Percentiles rank a stretch among this genome's conserved stretches.
Conservation (phyloP, 2,113 vertebrate species). For the Amblyopsis rosae region DNA sequence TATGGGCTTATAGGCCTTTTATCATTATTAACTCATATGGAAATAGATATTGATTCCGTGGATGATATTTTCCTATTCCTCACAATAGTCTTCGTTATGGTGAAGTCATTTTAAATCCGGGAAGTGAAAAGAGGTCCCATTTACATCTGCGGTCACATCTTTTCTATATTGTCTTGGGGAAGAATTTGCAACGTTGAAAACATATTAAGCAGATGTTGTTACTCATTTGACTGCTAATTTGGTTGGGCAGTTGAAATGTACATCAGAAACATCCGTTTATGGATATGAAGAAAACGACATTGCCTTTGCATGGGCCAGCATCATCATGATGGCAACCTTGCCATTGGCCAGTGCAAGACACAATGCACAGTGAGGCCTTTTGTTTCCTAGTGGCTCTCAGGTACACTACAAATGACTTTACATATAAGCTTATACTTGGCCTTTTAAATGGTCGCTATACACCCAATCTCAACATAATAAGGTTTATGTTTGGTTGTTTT, state of each 20-base stretch:
- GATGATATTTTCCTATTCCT: conserved; percentile 85
- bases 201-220: conserved; percentile 80
- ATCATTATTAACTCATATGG: conserved; percentile 73
- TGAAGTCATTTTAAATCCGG: conserved; percentile 67
- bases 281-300: conserved; percentile 58
- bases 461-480: background rate
- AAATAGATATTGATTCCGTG: conserved; percentile 77
- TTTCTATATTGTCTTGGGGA: conserved; percentile 73
- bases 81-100: conserved; percentile 75
- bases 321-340: conserved; percentile 7
- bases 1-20: conserved; percentile 64
- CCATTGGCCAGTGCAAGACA: conserved; percentile 21
- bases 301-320: conserved; percentile 32
- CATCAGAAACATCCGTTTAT: conserved; percentile 67
- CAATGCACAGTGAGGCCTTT: conserved; percentile 1
- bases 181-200: conserved; percentile 70
- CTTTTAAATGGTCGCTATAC: background rate
- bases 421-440: background rate
- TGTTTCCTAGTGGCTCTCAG: conserved; percentile 4
- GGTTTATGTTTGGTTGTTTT: conserved; percentile 17
- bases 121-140: conserved; percentile 77
- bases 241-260: conserved; percentile 76
- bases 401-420: background rate
- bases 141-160: conserved; percentile 83
- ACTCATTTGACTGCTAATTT: conserved; percentile 95